Percentiles rank a stretch among this genome's conserved stretches.
Conservation (phyloP, 2,113 vertebrate genomes). For the Oryzias melastigma region DNA sequence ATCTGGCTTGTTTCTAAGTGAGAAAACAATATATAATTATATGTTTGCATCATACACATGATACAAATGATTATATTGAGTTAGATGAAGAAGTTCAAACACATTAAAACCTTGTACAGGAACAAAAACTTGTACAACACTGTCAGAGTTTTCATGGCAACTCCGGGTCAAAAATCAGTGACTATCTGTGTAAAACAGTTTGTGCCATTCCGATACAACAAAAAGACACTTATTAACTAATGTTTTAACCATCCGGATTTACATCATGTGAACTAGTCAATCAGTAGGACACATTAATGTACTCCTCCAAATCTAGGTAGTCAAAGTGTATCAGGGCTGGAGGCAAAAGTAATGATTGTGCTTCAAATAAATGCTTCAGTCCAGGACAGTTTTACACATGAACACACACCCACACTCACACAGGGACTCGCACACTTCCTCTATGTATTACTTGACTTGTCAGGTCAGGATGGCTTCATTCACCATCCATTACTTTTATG, state of each 20-base stretch:
- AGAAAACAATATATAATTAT: no score
- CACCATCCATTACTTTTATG: slow-evolving; percentile 87
- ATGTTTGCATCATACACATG: no score
- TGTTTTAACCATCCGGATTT: slow-evolving; percentile 55
- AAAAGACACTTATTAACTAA: slow-evolving; percentile 69
- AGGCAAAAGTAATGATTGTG: slow-evolving; percentile 87
- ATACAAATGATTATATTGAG: no score
- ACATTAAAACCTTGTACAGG: no score
- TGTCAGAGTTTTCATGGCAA: background rate
- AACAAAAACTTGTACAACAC: no score
- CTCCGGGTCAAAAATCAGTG: slow-evolving; percentile 39
- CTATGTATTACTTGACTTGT: slow-evolving; percentile 77
- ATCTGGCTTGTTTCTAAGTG: no score
- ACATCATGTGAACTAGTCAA: slow-evolving; percentile 71
- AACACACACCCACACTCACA: slow-evolving; percentile 8
- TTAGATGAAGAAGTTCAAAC: no score
- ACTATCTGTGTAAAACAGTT: slow-evolving; percentile 45
- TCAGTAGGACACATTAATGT: slow-evolving; percentile 69
- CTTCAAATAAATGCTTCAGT: slow-evolving; percentile 73
- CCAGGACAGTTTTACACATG: slow-evolving; percentile 20
- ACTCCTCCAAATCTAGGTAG: slow-evolving; percentile 71
- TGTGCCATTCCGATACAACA: slow-evolving; percentile 49
- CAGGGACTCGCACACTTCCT: slow-evolving; percentile 46
- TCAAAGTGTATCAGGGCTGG: slow-evolving; percentile 76
- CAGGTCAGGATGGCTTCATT: slow-evolving; percentile 82